Evolutionary conservation across 1,140 invertebrate species (phyloP).

Genomic region (Anastatus disparis): DNA sequence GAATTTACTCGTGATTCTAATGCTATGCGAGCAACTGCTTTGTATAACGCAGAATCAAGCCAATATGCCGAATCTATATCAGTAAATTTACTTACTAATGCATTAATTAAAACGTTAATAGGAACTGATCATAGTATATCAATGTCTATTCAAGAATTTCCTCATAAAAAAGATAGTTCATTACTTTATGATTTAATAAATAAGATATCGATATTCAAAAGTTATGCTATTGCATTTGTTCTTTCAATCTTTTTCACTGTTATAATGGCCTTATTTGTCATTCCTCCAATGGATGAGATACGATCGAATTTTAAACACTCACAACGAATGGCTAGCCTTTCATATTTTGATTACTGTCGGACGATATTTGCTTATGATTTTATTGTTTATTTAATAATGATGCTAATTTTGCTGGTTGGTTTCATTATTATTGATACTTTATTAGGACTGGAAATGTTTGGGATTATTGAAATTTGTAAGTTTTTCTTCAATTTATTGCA

Average conservation of each 20-base stretch:
- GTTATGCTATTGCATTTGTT: too few species aligned
- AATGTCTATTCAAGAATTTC: slow-evolving; percentile 51
- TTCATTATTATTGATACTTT: slow-evolving; percentile 49
- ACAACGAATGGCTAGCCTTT: slow-evolving; percentile 75
- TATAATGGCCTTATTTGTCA: slow-evolving; percentile 48
- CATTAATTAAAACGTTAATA: slow-evolving; percentile 51
- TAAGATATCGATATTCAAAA: too few species aligned
- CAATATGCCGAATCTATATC: slow-evolving; percentile 55
- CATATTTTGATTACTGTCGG: slow-evolving; percentile 70
- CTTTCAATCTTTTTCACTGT: slow-evolving; percentile 52
- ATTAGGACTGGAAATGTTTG: slow-evolving; percentile 46
- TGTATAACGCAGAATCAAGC: slow-evolving; percentile 54
- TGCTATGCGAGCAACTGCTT: slow-evolving; percentile 49
- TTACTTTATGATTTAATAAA: too few species aligned
- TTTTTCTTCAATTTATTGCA: too few species aligned
- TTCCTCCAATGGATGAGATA: slow-evolving; percentile 59
- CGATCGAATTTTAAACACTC: slow-evolving; percentile 72
- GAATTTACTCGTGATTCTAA: slow-evolving; percentile 54
- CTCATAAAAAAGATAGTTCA: slow-evolving; percentile 41
- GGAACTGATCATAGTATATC: slow-evolving; percentile 51
- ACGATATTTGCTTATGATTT: slow-evolving; percentile 72
- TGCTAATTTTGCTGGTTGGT: slow-evolving; percentile 43
- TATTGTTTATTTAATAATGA: slow-evolving; percentile 60
- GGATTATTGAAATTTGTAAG: slow-evolving; percentile 50
- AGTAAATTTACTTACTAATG: slow-evolving; percentile 57